Evolutionary conservation across 2,797 vertebrate genomes (phyloP), one percentile per base, ranked within the genome.

Genomic region (Malurus splendens): DNA sequence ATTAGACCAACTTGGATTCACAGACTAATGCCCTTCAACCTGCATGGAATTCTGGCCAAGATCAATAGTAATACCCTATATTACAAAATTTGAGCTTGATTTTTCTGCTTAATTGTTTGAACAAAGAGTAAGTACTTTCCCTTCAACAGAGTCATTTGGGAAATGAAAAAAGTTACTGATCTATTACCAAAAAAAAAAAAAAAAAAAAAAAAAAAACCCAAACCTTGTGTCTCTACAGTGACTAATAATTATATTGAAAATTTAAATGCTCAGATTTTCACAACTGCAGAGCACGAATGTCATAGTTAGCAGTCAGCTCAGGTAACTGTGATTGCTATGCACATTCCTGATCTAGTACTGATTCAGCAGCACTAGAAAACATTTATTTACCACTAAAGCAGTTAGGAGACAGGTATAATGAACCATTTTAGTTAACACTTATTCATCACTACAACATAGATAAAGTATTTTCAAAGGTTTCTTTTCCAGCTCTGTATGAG

Each of bases 391-490:
- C 30, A 55, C 44, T 77, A 68, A 77, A 85, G 9, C 28, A 67
- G 48, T 14, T 89, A 28, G 45, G 55, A 80, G 68, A 77, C 47
- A 59, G 30, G 14, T 36, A 90, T 14, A 87, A 59, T 14, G 14
- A 85, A 82, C 30, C 32, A 50, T 57, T 90, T 79, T 70, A 82
- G 90, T 60, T 86, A 90, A 44, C 39, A 66, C 8, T 80, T 79
- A 75, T 4, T 85, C 44, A 61, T 55, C 45, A 52, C 33, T 50
- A 76, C 92, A 64, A 60, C 44, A 24, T 39, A 82, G 87, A 90
- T 86, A 82, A 83, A 88, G 41, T 71, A 44, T 44, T 80, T 93
- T 72, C 83, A 90, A 91, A 91, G 89, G 87, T 89, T 94, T 95
- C 27, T 88, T 81, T 87, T 81, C n/a, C 44, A 66, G 13, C 16